Evolutionary conservation across 2,797 vertebrate species (phyloP).

Genomic region (Fistularia commersonii): DNA sequence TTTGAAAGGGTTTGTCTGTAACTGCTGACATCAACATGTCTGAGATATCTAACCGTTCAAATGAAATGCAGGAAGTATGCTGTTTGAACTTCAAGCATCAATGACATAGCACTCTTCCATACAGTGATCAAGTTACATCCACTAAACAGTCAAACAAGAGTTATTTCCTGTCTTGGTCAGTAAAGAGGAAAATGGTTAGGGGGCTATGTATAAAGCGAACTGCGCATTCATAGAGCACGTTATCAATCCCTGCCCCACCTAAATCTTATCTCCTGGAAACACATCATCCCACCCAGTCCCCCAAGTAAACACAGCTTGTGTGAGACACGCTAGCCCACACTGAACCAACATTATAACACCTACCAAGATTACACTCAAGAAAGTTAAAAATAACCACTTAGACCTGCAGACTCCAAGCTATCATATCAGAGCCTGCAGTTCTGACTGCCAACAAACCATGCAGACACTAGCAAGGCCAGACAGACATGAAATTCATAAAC

Average conservation of each 20-base stretch:
- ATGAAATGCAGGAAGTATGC: slow-evolving; percentile 51
- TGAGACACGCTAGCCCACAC: slow-evolving; percentile 26
- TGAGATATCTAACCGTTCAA: slow-evolving; percentile 21
- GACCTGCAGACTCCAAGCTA: slow-evolving; percentile 41
- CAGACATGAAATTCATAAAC: slow-evolving; percentile 22
- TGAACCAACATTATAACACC: slow-evolving; percentile 32
- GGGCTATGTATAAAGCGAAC: slow-evolving; percentile 3
- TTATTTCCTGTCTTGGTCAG: slow-evolving; percentile 23
- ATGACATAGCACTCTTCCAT: slow-evolving; percentile 26
- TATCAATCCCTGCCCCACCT: not conserved
- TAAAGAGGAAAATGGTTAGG: slow-evolving; percentile 14
- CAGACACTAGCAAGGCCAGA: slow-evolving; percentile 12
- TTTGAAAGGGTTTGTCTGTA: slow-evolving; percentile 6
- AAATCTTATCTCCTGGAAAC: slow-evolving; percentile 53
- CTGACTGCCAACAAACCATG: slow-evolving; percentile 51
- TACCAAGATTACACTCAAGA: slow-evolving; percentile 33
- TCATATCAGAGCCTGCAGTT: slow-evolving; percentile 52
- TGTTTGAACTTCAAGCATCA: slow-evolving; percentile 50
- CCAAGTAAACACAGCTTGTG: slow-evolving; percentile 42
- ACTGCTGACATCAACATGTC: slow-evolving; percentile 29
- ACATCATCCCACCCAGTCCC: slow-evolving; percentile 48
- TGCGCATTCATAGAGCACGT: not conserved
- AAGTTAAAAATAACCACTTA: slow-evolving; percentile 68
- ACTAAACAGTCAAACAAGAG: slow-evolving; percentile 22
- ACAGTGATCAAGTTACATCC: slow-evolving; percentile 40